These are phyloP conservation scores for Eupithecia subumbrata DNA, from an alignment of 2,888 invertebrate species.

Conservation along the genomic window DNA sequence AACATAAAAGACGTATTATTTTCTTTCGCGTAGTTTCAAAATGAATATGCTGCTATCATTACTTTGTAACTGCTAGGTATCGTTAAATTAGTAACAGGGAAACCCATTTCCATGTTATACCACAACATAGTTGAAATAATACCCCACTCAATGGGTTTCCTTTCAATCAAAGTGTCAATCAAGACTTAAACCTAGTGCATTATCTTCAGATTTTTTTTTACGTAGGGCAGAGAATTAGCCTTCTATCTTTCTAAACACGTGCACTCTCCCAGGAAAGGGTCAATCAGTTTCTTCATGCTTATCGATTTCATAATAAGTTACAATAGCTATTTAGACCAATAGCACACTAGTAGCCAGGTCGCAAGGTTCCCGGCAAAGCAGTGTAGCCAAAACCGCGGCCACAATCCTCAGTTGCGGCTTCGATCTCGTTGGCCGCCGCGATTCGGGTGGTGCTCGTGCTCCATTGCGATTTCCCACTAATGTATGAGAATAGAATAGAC, in stretches of 20 bases:
- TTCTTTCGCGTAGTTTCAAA: background rate
- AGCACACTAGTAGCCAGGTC: too few relatives aligned
- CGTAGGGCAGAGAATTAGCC: background rate
- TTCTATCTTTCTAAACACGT: background rate
- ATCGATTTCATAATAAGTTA: background rate
- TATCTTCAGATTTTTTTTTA: background rate
- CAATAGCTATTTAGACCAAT: background rate
- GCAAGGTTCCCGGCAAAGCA: too few relatives aligned
- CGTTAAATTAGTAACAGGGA: background rate
- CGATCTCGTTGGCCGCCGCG: too few relatives aligned
- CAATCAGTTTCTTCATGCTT: background rate
- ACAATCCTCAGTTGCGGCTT: too few relatives aligned
- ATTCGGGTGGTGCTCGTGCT: too few relatives aligned
- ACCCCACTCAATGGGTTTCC: background rate
- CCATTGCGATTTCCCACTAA: too few relatives aligned
- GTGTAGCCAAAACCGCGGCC: too few relatives aligned
- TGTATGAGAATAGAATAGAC: too few relatives aligned
- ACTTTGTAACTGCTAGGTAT: background rate
- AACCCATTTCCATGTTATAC: background rate
- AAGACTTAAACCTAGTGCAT: background rate
- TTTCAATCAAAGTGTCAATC: conserved; percentile 2
- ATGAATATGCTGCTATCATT: background rate
- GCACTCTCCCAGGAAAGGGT: background rate
- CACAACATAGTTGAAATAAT: background rate
- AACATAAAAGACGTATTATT: background rate